A percentile compares a stretch with the other conserved stretches of the same genome.
phyloP scores from a whole-genome alignment of 1,140 invertebrate genomes.

The Episyrphus balteatus region DNA sequence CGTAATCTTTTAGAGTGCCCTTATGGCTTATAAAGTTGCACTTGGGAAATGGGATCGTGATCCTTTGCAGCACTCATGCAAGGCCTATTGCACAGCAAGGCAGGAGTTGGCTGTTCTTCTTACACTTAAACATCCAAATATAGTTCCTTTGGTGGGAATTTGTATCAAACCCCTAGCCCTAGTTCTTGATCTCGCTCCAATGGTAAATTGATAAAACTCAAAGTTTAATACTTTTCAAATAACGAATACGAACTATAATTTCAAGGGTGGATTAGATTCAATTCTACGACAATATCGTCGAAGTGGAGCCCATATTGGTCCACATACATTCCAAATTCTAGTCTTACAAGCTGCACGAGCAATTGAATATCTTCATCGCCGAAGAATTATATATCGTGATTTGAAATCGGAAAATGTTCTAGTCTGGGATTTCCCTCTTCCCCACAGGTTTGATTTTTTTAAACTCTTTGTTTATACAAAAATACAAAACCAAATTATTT shows the following conservation, averaged over 20 bases:
- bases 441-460: constrained; percentile 16
- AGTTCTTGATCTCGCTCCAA: constrained; percentile 80
- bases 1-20: constrained; percentile 17
- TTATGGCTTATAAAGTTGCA: constrained; percentile 49
- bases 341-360: constrained; percentile 87
- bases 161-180: constrained; percentile 82
- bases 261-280: constrained; percentile 76
- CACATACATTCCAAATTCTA: constrained; percentile 71
- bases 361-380: constrained; percentile 89
- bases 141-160: constrained; percentile 83
- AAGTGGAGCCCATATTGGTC: constrained; percentile 67
- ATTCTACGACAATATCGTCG: constrained; percentile 71
- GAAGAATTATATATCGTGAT: constrained; percentile 91
- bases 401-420: constrained; percentile 97
- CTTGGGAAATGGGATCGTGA: constrained; percentile 84
- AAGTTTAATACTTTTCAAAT: neutral
- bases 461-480: neutral
- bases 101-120: constrained; percentile 88
- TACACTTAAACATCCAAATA: constrained; percentile 77
- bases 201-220: constrained; percentile 14
- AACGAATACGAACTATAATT: neutral
- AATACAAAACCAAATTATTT: neutral
- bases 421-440: constrained; percentile 81
- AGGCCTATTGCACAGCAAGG: constrained; percentile 88
- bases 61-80: constrained; percentile 80